Evolutionary conservation across 2,797 vertebrate genomes (phyloP).

Genomic region (Enteromius trimaculatus): DNA sequence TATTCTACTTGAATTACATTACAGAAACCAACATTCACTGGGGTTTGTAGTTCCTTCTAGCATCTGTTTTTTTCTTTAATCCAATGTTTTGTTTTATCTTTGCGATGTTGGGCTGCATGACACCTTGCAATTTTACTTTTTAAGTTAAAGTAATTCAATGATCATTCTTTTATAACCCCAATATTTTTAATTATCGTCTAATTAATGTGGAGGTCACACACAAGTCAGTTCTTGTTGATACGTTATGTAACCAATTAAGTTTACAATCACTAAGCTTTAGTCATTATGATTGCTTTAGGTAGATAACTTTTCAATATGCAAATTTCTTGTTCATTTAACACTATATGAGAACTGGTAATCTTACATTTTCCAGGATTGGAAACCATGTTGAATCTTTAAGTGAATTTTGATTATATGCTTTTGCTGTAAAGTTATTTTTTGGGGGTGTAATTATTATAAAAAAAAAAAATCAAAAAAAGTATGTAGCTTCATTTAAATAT

Average conservation of each 20-base stretch:
- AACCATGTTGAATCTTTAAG: not conserved
- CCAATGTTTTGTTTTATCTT: not conserved
- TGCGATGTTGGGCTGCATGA: not conserved
- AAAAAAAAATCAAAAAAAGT: not conserved
- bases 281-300: not conserved
- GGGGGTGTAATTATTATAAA: not conserved
- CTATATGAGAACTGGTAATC: not conserved
- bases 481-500: not conserved
- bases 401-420: not conserved
- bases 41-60: constrained; percentile 20
- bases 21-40: constrained; percentile 44
- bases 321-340: not conserved
- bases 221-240: not conserved
- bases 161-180: not conserved
- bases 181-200: not conserved
- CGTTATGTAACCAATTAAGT: not conserved
- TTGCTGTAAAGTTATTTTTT: not conserved
- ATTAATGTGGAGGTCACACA: not conserved
- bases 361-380: not conserved
- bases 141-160: not conserved
- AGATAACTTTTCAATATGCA: not conserved
- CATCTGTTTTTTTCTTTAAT: constrained; percentile 15
- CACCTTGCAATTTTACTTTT: not conserved
- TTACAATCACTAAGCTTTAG: not conserved
- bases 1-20: constrained; percentile 57